Evolutionary conservation across 2,888 invertebrate genomes (phyloP), one percentile per base, ranked within the genome.

Genomic region (Biston stratarius): DNA sequence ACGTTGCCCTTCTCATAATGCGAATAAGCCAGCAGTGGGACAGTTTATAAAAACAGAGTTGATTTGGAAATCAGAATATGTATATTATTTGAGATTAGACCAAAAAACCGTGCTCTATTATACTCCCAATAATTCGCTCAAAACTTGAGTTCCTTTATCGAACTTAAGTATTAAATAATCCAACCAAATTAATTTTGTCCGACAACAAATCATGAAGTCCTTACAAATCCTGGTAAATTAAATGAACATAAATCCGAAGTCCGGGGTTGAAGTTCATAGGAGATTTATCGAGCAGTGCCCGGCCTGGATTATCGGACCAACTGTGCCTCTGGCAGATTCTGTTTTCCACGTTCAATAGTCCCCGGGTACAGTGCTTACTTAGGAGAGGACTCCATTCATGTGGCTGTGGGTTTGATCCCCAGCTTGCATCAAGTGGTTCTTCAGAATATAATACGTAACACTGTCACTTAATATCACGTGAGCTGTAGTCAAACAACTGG

Each of bases 201-300:
- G 51, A 47, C 64, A 72, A 74, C 70, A 68, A 67, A 63, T 42
- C 48, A 33, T 24, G 36, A 51, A 61, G 44, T 40, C 69, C 64
- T 55, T 57, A 78, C 80, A 86, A 85, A 87, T 85, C 74, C 76
- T 67, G 74, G 69, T 61, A 81, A 84, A 88, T 89, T 81, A 87
- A 87, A 87, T 85, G 84, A 78, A 77, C 82, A 81, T 81, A 81
- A 81, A 79, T 69, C 76, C 75, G 72, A 70, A 69, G 38, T 58
- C 12, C 2, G 44, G 73, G 81, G 79, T 73, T 76, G 69, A 73
- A 78, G 85, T 82, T 85, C 86, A 80, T 61, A 53, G 57, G 73
- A 84, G 87, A 90, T 89, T 89, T 88, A 89, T 86, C 68, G 74
- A 60, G 60, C 72, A 69, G 60, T 69, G 70, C 77, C 74, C 64